Percentiles rank a stretch among this genome's conserved stretches.
Conservation (phyloP, 2,888 invertebrate genomes). For the Yponomeuta cagnagella region DNA sequence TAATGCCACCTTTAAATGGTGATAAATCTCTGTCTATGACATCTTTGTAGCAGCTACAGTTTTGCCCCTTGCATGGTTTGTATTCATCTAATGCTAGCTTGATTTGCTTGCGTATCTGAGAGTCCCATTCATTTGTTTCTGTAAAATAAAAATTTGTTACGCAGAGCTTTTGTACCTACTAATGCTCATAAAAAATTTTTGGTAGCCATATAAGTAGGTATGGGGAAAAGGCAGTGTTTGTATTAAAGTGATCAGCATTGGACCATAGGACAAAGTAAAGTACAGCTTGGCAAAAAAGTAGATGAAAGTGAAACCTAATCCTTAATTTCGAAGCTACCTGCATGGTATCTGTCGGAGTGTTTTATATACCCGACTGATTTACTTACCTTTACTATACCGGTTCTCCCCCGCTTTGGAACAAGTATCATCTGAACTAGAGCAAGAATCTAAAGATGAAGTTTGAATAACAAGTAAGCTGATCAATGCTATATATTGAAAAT, state of each 20-base stretch:
- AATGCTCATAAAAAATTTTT: not conserved
- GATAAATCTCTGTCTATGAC: slow-evolving; percentile 82
- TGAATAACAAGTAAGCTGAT: not conserved
- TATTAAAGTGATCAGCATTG: too few relatives aligned
- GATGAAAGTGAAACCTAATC: too few relatives aligned
- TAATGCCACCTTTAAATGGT: slow-evolving; percentile 84
- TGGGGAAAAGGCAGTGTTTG: too few relatives aligned
- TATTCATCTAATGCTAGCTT: slow-evolving; percentile 66
- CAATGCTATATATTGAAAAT: not conserved
- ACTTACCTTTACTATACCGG: slow-evolving; percentile 12
- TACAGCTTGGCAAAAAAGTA: too few relatives aligned
- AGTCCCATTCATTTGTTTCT: slow-evolving; percentile 66
- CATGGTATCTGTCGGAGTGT: too few relatives aligned
- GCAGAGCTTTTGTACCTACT: not conserved
- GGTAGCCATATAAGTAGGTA: too few relatives aligned
- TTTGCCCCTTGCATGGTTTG: slow-evolving; percentile 69
- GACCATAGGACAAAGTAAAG: too few relatives aligned
- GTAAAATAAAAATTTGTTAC: slow-evolving; percentile 27
- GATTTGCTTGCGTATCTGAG: slow-evolving; percentile 59
- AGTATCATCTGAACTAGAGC: not conserved
- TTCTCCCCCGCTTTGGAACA: not conserved
- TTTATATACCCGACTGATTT: not conserved
- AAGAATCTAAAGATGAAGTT: slow-evolving; percentile 1
- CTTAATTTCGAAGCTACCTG: too few relatives aligned
- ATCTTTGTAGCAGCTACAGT: slow-evolving; percentile 79